Evolutionary conservation across 2,888 invertebrate species (phyloP).

Genomic region (Ectemnius cavifrons): DNA sequence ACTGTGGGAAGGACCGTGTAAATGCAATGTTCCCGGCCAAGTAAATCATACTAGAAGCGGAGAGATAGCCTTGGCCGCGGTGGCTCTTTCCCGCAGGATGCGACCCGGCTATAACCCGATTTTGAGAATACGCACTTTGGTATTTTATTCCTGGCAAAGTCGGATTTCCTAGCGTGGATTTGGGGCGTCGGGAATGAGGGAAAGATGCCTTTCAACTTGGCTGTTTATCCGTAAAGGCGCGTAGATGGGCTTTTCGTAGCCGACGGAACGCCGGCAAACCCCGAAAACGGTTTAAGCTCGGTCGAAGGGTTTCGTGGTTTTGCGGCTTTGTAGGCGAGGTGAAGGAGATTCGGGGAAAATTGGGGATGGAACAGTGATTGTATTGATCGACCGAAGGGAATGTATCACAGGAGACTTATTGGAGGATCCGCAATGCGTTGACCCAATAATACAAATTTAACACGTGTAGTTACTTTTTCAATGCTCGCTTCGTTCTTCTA

Average conservation of each 20-base stretch:
- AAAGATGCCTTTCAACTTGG: slow-evolving; percentile 59
- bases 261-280: slow-evolving; percentile 21
- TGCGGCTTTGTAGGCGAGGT: slow-evolving; percentile 53
- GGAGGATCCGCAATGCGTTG: no score
- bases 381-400: no score
- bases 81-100: no score
- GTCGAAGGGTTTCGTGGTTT: slow-evolving; percentile 41
- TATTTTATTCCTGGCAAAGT: slow-evolving; percentile 7
- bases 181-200: slow-evolving; percentile 2
- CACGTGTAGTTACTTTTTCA: no score
- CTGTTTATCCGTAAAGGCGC: slow-evolving; percentile 17
- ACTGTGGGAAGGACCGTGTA: no score
- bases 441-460: no score
- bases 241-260: slow-evolving; percentile 28
- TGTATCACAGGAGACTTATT: no score
- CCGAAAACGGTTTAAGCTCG: not conserved
- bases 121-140: not conserved
- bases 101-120: not conserved
- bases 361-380: not conserved
- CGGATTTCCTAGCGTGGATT: slow-evolving; percentile 8
- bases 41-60: no score
- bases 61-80: no score
- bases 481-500: no score
- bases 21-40: no score
- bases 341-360: not conserved